Percentiles rank a stretch among this genome's conserved stretches.
phyloP scores from a whole-genome alignment of 2,113 vertebrate genomes.

The Athene noctua region DNA sequence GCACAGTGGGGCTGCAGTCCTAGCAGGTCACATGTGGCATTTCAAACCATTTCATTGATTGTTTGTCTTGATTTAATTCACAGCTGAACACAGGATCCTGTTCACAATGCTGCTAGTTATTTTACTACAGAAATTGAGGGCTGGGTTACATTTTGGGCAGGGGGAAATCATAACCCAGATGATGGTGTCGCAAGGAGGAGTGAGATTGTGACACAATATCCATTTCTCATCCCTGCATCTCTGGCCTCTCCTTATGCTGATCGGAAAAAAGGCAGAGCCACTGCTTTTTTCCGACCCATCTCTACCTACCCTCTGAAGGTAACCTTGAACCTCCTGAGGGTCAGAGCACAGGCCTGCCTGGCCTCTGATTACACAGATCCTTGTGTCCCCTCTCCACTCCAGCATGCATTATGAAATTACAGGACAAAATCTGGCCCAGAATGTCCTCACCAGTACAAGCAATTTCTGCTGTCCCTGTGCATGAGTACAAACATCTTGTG shows the following conservation, averaged over 20 bases:
- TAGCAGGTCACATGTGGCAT: not conserved
- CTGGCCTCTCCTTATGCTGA: not conserved
- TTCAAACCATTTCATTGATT: not conserved
- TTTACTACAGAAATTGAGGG: not conserved
- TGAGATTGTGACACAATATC: not conserved
- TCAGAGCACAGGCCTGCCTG: not conserved
- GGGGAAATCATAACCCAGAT: not conserved
- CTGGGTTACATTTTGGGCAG: not conserved
- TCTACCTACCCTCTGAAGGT: not conserved
- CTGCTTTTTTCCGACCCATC: not conserved
- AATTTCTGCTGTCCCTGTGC: not conserved
- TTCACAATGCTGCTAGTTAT: not conserved
- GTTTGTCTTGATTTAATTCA: not conserved
- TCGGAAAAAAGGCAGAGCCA: not conserved
- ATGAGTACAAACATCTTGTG: not conserved
- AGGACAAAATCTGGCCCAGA: not conserved
- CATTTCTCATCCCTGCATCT: not conserved
- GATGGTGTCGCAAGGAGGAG: not conserved
- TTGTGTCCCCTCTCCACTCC: rapidly evolving
- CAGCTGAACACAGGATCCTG: not conserved
- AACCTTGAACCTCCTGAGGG: not conserved
- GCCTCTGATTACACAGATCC: not conserved
- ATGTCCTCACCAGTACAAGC: not conserved
- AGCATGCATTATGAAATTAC: not conserved
- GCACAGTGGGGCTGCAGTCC: not conserved